These are phyloP conservation scores for Mystacornis crossleyi DNA, from an alignment of 2,113 vertebrate species.

Conservation along the genomic window DNA sequence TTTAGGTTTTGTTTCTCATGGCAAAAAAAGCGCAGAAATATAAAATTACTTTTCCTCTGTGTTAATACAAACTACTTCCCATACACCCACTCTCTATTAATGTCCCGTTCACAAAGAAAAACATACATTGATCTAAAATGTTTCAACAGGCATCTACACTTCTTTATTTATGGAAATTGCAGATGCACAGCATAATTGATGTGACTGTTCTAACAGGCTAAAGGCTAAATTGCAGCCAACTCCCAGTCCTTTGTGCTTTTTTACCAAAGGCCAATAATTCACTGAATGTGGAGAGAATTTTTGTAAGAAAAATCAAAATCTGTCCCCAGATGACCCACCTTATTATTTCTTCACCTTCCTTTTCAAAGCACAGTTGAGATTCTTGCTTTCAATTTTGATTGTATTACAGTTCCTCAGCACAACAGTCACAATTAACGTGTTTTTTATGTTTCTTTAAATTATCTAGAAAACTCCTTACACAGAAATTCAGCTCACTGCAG, in stretches of 20 bases:
- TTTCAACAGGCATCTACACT: neutral
- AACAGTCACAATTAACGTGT: neutral
- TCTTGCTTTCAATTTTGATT: neutral
- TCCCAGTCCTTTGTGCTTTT: neutral
- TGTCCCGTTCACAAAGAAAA: neutral
- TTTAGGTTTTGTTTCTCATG: constrained; percentile 20
- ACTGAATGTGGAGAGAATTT: neutral
- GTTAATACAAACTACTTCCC: neutral
- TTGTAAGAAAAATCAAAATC: neutral
- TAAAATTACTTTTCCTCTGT: neutral
- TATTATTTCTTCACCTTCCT: neutral
- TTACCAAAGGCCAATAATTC: constrained; percentile 7
- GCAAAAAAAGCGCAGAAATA: neutral
- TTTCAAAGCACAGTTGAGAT: neutral
- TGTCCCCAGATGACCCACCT: constrained; percentile 18
- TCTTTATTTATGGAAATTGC: constrained; percentile 20
- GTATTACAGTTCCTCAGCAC: neutral
- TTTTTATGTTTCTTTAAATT: neutral
- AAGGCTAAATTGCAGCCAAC: constrained; percentile 30
- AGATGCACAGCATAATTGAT: constrained; percentile 44
- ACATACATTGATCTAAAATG: neutral
- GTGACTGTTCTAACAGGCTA: constrained; percentile 32
- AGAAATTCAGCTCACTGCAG: neutral
- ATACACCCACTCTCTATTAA: neutral
- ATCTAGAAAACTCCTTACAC: neutral